phyloP scores from a whole-genome alignment of 1,140 invertebrate species.

The Melitaea cinxia region DNA sequence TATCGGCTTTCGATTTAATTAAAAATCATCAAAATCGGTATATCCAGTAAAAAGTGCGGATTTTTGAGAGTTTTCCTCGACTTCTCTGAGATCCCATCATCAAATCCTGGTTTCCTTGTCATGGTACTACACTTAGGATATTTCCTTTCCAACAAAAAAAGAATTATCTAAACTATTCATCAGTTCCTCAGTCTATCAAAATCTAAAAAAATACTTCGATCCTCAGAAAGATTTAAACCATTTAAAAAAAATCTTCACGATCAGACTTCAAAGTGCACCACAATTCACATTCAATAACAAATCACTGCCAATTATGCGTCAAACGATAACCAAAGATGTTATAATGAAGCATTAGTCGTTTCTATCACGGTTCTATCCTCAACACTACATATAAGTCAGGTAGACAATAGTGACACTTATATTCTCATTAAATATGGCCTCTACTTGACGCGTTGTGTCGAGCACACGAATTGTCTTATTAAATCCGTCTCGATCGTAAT shows the following conservation, averaged over 20 bases:
- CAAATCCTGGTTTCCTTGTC: too few species aligned
- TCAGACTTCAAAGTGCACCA: constrained; percentile 34
- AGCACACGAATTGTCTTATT: constrained; percentile 73
- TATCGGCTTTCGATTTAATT: too few species aligned
- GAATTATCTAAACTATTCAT: too few species aligned
- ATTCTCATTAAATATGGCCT: constrained; percentile 67
- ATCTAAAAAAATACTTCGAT: too few species aligned
- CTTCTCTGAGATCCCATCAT: too few species aligned
- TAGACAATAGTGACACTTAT: constrained; percentile 61
- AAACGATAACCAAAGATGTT: constrained; percentile 50
- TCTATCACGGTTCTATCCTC: constrained; percentile 54
- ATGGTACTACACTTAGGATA: too few species aligned
- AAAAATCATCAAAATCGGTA: too few species aligned
- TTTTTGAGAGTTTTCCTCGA: too few species aligned
- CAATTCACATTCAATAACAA: constrained; percentile 61
- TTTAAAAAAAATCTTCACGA: constrained; percentile 21
- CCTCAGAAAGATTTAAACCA: background rate
- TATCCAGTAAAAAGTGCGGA: too few species aligned
- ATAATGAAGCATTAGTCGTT: constrained; percentile 52
- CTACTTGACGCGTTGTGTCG: constrained; percentile 42
- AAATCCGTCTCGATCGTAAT: constrained; percentile 37
- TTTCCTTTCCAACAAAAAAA: too few species aligned
- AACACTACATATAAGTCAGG: constrained; percentile 46
- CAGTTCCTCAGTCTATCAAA: too few species aligned
- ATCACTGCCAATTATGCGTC: constrained; percentile 52